Evolutionary conservation across 2,888 invertebrate species (phyloP).

Genomic region (Cerastis leucographa): DNA sequence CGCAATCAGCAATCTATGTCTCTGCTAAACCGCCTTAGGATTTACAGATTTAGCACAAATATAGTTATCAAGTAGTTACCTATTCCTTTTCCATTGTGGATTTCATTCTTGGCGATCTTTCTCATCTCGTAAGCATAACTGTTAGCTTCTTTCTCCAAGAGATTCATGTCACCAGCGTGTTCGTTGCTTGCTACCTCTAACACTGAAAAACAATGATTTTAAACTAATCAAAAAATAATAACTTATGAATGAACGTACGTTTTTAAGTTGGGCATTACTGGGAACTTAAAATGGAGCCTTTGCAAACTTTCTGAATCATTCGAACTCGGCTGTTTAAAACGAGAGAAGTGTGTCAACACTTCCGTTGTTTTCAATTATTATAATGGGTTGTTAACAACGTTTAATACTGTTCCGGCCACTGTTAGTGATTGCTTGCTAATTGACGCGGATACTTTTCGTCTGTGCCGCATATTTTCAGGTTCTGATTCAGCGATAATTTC

Average conservation of each 20-base stretch:
- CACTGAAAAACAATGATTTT: conserved; percentile 79
- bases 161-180: conserved; percentile 84
- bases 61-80: conserved; percentile 68
- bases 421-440: conserved; percentile 28
- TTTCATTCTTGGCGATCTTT: conserved; percentile 80
- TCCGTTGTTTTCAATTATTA: background rate
- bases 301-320: background rate
- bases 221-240: background rate
- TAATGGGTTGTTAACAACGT: background rate
- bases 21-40: background rate
- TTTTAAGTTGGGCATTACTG: background rate
- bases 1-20: background rate
- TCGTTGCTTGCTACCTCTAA: conserved; percentile 92
- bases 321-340: background rate
- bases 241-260: background rate
- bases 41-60: background rate
- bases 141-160: conserved; percentile 83
- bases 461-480: background rate
- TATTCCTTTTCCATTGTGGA: conserved; percentile 76
- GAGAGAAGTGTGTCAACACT: background rate
- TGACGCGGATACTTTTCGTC: conserved; percentile 23
- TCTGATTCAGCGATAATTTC: conserved; percentile 11
- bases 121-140: conserved; percentile 85
- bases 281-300: background rate
- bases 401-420: conserved; percentile 30